Evolutionary conservation across 2,113 vertebrate genomes (phyloP).

Genomic region (Myotis lucifugus): DNA sequence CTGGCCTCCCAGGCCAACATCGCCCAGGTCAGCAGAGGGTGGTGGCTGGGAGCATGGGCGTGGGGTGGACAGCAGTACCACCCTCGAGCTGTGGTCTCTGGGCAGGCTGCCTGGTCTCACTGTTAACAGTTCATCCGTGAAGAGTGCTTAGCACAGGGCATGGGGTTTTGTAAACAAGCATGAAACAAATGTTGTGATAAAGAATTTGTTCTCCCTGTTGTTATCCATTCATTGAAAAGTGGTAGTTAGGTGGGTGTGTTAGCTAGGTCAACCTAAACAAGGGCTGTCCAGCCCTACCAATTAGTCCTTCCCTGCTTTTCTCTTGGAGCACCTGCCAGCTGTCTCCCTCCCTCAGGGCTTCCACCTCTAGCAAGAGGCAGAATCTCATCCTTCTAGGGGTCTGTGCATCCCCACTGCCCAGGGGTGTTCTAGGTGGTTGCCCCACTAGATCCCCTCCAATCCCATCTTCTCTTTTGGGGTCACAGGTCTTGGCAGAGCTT

Average conservation of each 20-base stretch:
- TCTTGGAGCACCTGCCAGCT: background rate
- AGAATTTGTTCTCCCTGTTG: background rate
- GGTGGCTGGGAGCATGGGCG: background rate
- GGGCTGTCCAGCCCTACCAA: background rate
- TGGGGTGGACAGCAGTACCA: too few species aligned
- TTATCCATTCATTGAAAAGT: background rate
- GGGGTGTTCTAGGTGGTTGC: background rate
- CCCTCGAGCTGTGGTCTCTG: background rate
- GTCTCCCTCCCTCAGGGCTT: background rate
- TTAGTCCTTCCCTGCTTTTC: background rate
- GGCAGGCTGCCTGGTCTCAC: background rate
- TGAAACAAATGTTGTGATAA: background rate
- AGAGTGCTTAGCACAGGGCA: background rate
- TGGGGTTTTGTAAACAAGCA: background rate
- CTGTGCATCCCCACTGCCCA: background rate
- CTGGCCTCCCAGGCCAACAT: constrained; percentile 98
- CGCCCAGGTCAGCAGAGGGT: constrained; percentile 89
- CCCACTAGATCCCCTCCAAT: background rate
- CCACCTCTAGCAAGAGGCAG: background rate
- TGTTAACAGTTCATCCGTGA: background rate
- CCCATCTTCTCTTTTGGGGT: background rate
- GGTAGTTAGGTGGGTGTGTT: background rate
- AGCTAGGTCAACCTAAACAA: background rate
- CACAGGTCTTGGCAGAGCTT: constrained; percentile 95
- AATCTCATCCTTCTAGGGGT: background rate